Evolutionary conservation across 2,113 vertebrate genomes (phyloP).

Genomic region (Platysteira castanea): DNA sequence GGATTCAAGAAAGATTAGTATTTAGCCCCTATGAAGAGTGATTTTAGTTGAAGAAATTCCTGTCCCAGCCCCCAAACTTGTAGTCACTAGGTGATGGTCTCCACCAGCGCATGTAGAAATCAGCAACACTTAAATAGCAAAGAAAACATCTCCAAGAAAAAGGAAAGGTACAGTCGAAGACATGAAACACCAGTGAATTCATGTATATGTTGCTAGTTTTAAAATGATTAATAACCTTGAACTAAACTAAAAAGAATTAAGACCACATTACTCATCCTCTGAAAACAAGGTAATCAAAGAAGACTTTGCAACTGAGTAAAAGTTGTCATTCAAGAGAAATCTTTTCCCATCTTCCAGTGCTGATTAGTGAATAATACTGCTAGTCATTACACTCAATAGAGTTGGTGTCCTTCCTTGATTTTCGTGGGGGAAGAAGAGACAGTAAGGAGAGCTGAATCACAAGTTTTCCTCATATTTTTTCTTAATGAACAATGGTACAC

Average conservation of each 20-base stretch:
- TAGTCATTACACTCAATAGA: constrained; percentile 5
- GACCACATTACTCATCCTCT: constrained; percentile 53
- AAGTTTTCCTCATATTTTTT: constrained; percentile 31
- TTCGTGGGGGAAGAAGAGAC: constrained; percentile 16
- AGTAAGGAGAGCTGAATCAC: constrained; percentile 55
- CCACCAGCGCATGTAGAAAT: background rate
- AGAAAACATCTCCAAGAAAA: background rate
- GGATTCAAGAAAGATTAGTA: background rate
- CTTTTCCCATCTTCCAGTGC: background rate
- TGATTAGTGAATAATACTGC: background rate
- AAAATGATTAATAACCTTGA: constrained; percentile 22
- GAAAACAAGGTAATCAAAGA: constrained; percentile 26
- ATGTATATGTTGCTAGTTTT: background rate
- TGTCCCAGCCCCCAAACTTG: background rate
- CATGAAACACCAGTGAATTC: background rate
- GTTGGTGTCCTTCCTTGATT: constrained; percentile 39
- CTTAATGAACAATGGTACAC: background rate
- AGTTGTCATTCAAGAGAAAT: constrained; percentile 44
- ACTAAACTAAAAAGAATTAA: constrained; percentile 29
- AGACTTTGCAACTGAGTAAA: constrained; percentile 39
- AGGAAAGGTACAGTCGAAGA: background rate
- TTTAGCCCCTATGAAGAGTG: background rate
- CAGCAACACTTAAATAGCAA: background rate
- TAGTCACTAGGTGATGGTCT: background rate
- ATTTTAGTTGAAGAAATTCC: background rate